A percentile compares a stretch with the other conserved stretches of the same genome.
These are phyloP conservation scores for Gorsachius magnificus DNA, from an alignment of 2,797 vertebrate species.

Conservation along the genomic window DNA sequence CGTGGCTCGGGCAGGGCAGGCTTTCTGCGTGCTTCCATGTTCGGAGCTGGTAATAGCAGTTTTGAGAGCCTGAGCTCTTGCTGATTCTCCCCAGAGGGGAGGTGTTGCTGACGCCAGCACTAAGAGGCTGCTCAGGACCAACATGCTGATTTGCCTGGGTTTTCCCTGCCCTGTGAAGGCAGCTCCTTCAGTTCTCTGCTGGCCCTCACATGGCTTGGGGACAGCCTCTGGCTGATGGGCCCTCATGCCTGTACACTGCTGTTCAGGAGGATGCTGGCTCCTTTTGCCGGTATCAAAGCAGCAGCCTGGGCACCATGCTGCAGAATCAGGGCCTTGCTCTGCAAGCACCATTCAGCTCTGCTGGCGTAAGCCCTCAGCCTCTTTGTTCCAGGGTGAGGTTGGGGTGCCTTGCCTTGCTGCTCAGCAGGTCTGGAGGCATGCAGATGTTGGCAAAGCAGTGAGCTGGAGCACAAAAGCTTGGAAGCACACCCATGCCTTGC, in stretches of 20 bases:
- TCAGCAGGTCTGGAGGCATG: background rate
- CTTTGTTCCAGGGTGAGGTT: background rate
- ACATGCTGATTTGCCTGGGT: background rate
- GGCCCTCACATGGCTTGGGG: background rate
- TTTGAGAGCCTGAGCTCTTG: background rate
- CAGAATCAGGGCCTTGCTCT: background rate
- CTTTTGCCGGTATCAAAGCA: background rate
- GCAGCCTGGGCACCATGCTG: background rate
- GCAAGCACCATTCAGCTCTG: background rate
- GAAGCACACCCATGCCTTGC: background rate
- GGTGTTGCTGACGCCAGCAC: background rate
- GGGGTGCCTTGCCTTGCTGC: background rate
- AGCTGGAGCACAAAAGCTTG: background rate
- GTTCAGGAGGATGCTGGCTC: background rate
- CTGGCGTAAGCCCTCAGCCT: background rate
- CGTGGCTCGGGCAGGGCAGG: background rate
- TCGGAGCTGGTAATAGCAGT: background rate
- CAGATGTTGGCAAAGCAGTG: background rate
- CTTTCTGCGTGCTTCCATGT: constrained; percentile 7
- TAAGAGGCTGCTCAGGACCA: background rate
- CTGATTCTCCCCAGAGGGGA: background rate
- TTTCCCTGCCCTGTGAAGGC: background rate
- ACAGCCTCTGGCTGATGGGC: background rate
- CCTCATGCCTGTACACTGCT: background rate
- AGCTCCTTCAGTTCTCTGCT: background rate